Evolutionary conservation across 1,140 invertebrate genomes (phyloP), one percentile per base, ranked within the genome.

Genomic region (Zaprionus ghesquierei): DNA sequence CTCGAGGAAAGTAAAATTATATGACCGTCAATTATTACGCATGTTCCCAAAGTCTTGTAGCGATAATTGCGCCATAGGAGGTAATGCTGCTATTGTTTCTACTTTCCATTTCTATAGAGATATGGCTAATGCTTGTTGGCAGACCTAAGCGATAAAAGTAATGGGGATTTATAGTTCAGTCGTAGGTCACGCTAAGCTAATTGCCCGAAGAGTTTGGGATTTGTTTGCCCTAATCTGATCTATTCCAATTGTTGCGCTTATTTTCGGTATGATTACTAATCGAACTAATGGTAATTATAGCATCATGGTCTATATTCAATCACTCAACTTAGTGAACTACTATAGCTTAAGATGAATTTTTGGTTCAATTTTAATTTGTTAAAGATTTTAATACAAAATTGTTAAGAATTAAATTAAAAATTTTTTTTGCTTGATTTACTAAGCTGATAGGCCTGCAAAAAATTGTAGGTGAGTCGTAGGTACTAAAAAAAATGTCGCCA

Each of bases 1-100:
- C 3, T 4, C 13, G 56, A 60, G 54, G 63, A 69, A 74, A 69
- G 66, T 69, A 59, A 63, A 53, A 58, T 31, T 58, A 66, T 69
- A 60, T 53, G 35, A 23, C 49, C 27, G 9, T 69, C 65, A 56
- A 61, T 56, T 69, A 53, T 58, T 35, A 6, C 23, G 49, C 27
- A 50, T 46, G 33, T 29, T 22, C 6, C 41, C 18, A 46, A 10
- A 8, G 41, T 18, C 18, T 46, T 46, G 41, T 46, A 10, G 8
- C 56, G 31, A 22, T 69, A 61, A 69, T 61, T 69, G 53, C 31
- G 44, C 64, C 44, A 29, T 60, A 50, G 64, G 64, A 29, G 44
- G 55, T 18, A 53, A n/a, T n/a, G n/a, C n/a, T n/a, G n/a, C n/a
- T n/a, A n/a, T n/a, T n/a, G n/a, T 68, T 68, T 68, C 23, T 29